Base-by-base conservation (phyloP, 1,140 invertebrate genomes). In the Atta colombica region DNA sequence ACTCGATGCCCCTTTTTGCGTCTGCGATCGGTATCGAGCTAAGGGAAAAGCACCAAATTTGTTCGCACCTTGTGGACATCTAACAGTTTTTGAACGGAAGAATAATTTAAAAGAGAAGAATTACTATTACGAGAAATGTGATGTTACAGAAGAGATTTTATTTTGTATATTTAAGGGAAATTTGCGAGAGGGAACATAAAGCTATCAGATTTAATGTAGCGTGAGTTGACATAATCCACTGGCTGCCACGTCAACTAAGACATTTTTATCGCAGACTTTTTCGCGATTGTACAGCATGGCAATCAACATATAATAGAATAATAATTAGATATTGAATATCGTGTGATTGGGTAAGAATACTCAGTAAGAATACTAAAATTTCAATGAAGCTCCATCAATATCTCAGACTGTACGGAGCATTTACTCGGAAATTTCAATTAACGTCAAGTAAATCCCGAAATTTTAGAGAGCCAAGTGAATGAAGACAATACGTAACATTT, bases 1-100 rank as follows among this genome's bases (percentile, higher is more conserved):
- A 84, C 25, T 84, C 68, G 39, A 84, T 74, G 80, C 60, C 39
- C 51, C 55, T n/a, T 49, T 74, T 84, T 74, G 80, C 68, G 18
- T 14, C 39, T 84, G 69, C 55, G 69, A 84, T 84, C 80, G 80
- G 80, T 61, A 35, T 82, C 80, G 80, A 84, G 80, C 80, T 61
- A 84, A 84, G 55, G 80, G 69, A 84, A 84, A 35, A 25, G 39
- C 69, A 61, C 12, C 25, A 84, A 74, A 84, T 84, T 84, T 18
- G 39, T 74, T 28, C 80, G 68, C 55, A 49, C 7, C 8, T 69
- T 25, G 77, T 28, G 63, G 28, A 21, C 28, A 53, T 35, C 28
- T 39, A 39, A 68, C 14, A 0, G 7, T 45, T 66, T 81, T 14
- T 16, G 28, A 25, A 71, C 51, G 51, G 14, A 61, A 12, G 31